Base-by-base conservation (phyloP, 2,888 invertebrate genomes). In the Platypus cylindrus region DNA sequence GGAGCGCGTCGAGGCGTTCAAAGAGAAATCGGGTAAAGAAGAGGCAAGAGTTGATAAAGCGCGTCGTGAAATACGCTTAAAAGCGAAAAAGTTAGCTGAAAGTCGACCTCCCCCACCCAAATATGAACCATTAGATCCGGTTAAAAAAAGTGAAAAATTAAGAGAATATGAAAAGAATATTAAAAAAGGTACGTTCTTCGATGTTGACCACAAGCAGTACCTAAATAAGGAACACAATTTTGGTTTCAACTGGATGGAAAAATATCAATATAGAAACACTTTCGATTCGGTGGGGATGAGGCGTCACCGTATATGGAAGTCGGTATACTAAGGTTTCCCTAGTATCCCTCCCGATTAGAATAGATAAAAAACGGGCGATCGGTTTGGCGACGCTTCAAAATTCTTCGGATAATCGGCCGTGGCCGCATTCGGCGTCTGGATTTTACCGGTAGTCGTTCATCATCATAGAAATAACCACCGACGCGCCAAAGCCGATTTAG, bases 261-360 rank as follows among this genome's bases (percentile, higher is more conserved):
- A 52, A 4, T 52, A 52, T 46, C 54, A 55, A 37, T 60, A 55
- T 45, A 48, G 59, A 46, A 52, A 52, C 46, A 55, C 57, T 35
- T 60, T 60, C 41, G 55, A 57, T 40, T 47, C 60, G 53, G 60
- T 62, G 55, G 62, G 62, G 54, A 57, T 60, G 30, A 53, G 49
- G 46, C 55, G 60, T 36, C 59, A 59, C 50, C 58, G 54, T 45
- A 42, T 59, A 46, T 62, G 62, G 62, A 60, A 52, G 48, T 52
- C 58, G 31, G 59, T 60, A 45, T 45, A 50, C 46, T 58, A 56
- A 45, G 38, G 43, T n/a, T n/a, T n/a, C n/a, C n/a, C n/a, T 28
- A 45, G 46, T 45, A 46, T 34, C n/a, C n/a, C 32, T 39, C 38
- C 48, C 47, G 47, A 50, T 48, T 47, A 48, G 47, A 49, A 48